Conservation (phyloP, 2,888 invertebrate species). For the Pseudococcus viburni region DNA sequence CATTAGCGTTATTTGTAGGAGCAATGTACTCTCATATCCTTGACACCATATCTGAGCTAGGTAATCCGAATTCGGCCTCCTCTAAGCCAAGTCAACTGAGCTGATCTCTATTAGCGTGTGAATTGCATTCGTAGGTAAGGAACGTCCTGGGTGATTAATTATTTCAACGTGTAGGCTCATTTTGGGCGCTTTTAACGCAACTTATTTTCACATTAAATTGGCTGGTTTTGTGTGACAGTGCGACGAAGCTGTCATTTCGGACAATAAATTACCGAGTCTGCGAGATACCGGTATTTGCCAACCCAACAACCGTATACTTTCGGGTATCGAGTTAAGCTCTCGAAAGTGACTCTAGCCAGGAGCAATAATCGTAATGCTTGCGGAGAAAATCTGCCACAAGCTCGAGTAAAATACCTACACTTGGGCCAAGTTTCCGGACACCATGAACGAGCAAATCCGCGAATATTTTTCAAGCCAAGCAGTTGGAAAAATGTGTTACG, state of each 20-base stretch:
- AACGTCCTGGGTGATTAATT: constrained; percentile 14
- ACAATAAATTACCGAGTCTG: background rate
- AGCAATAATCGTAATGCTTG: background rate
- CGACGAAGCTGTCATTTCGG: constrained; percentile 32
- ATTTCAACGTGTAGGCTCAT: constrained; percentile 20
- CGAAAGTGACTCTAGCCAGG: background rate
- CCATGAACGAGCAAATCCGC: background rate
- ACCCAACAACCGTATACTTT: background rate
- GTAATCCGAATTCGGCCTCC: background rate
- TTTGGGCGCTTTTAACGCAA: constrained; percentile 44
- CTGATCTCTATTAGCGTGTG: constrained; percentile 45
- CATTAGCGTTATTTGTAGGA: constrained; percentile 6
- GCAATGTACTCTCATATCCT: background rate
- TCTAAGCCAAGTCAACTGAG: background rate
- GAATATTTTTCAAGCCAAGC: constrained; percentile 7
- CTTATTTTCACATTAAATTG: constrained; percentile 44
- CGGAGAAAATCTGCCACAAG: background rate
- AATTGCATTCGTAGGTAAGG: constrained; percentile 11
- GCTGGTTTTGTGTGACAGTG: constrained; percentile 33
- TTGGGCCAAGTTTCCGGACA: constrained; percentile 9
- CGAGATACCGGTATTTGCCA: background rate
- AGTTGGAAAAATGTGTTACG: constrained; percentile 14
- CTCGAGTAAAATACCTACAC: constrained; percentile 1
- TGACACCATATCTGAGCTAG: constrained; percentile 2
- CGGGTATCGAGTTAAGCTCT: constrained; percentile 17